A percentile compares a stretch with the other conserved stretches of the same genome.
Evolutionary conservation across 2,888 invertebrate species (phyloP).

Genomic region (Lasioglossum zephyrum): DNA sequence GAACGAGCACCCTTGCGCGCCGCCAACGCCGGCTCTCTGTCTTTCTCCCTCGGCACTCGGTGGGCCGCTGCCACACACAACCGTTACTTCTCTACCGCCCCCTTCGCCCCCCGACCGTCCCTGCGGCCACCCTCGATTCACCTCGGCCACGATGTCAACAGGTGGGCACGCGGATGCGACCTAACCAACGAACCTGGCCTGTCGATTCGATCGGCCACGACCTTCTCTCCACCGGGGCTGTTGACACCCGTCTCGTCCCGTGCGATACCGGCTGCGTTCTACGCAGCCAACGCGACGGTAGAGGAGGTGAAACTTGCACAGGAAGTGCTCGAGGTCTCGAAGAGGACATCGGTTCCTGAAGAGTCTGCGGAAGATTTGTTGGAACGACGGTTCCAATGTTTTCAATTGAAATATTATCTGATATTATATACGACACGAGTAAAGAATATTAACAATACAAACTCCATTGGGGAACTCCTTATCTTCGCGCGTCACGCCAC

Average conservation of each 20-base stretch:
- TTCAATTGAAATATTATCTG: no score
- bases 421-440: no score
- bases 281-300: constrained; percentile 9
- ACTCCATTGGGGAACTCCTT: neutral
- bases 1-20: constrained; percentile 70
- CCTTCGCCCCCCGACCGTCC: constrained; percentile 13
- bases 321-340: neutral
- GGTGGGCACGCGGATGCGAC: constrained; percentile 82
- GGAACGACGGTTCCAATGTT: no score
- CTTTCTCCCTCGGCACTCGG: neutral
- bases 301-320: neutral
- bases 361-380: neutral
- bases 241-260: constrained; percentile 36
- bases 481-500: neutral
- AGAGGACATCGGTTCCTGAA: neutral
- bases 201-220: constrained; percentile 64
- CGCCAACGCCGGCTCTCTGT: constrained; percentile 30
- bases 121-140: constrained; percentile 71
- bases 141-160: constrained; percentile 81
- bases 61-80: constrained; percentile 14
- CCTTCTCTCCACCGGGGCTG: constrained; percentile 47
- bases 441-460: neutral
- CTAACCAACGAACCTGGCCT: constrained; percentile 64
- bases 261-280: constrained; percentile 23
- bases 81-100: constrained; percentile 33